Evolutionary conservation across 2,797 vertebrate species (phyloP), one percentile per base, ranked within the genome.

Genomic region (Xerus rutilus): DNA sequence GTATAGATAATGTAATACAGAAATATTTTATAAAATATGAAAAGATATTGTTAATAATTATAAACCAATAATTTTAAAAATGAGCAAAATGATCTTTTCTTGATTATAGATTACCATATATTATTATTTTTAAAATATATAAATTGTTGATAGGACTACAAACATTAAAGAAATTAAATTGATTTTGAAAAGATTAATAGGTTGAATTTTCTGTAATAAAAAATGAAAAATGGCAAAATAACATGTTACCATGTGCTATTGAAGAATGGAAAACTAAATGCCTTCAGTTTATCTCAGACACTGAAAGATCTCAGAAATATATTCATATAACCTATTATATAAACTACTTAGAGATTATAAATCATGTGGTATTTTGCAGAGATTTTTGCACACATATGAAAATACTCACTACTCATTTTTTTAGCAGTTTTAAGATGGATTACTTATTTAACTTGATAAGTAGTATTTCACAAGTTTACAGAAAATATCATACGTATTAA

Each of bases 161-260:
- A 30, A 86, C 4, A 73, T 72, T 92, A 21, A 83, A n/a, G 32
- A 93, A 25, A 84, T 87, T 14, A 67, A 57, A 57, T 49, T 81
- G 49, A 35, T 78, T 93, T 91, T 79, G 6, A 70, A 86, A 96
- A 82, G 2, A 25, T 65, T 89, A 70, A 64, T 54, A 70, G 32
- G 45, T 32, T 65, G 15, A 83, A 35, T 83, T 96, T 89, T 73
- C 18, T 47, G 25, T 47, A 89, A 89, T 43, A 35, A 74, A 54
- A 67, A 89, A 45, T 17, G 7, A 15, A 87, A 54, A 86, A 84
- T 12, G 35, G 23, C 4, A 35, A 78, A 85, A 67, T 79, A 45
- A 72, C 59, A 18, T 69, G 14, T 74, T 86, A 57, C 1, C 10
- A 43, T 83, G 1, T 86, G 17, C 18, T 62, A 15, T 35, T 45